Conservation (phyloP, 2,797 vertebrate species). For the Anomalospiza imberbis region DNA sequence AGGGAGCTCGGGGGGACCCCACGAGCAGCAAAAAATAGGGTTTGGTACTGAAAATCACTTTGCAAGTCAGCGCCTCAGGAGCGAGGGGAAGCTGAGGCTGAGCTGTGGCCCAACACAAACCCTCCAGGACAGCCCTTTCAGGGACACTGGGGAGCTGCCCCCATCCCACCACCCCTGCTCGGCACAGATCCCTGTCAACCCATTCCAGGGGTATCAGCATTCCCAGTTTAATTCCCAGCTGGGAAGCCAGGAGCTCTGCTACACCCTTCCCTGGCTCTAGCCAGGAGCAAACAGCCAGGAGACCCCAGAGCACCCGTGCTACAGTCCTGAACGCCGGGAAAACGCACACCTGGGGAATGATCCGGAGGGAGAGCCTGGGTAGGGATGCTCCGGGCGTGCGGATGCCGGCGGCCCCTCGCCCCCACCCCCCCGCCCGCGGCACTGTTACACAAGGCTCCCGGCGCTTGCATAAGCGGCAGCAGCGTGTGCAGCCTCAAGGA, state of each 20-base stretch:
- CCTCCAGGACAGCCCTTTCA: fast-evolving
- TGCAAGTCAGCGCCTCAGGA: fast-evolving
- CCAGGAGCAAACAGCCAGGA: neutral
- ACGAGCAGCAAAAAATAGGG: neutral
- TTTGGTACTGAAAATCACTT: neutral
- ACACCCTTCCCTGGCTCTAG: fast-evolving
- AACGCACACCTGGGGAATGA: fast-evolving
- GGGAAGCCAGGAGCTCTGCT: neutral
- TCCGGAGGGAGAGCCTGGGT: neutral
- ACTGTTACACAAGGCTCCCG: conserved; percentile 11
- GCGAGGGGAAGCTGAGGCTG: neutral
- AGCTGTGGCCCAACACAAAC: neutral
- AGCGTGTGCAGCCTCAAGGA: neutral
- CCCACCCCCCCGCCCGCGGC: neutral
- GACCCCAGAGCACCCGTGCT: neutral
- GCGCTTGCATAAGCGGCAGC: neutral
- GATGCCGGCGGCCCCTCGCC: neutral
- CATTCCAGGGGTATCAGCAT: fast-evolving
- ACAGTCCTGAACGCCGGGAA: fast-evolving
- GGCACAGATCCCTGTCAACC: fast-evolving
- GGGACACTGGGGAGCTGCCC: neutral
- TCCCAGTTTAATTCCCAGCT: neutral
- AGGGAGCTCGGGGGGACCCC: neutral
- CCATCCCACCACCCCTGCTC: neutral
- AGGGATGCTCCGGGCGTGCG: neutral